Conservation (phyloP, 1,140 invertebrate species). For the Pseudobourletiella spinata region DNA sequence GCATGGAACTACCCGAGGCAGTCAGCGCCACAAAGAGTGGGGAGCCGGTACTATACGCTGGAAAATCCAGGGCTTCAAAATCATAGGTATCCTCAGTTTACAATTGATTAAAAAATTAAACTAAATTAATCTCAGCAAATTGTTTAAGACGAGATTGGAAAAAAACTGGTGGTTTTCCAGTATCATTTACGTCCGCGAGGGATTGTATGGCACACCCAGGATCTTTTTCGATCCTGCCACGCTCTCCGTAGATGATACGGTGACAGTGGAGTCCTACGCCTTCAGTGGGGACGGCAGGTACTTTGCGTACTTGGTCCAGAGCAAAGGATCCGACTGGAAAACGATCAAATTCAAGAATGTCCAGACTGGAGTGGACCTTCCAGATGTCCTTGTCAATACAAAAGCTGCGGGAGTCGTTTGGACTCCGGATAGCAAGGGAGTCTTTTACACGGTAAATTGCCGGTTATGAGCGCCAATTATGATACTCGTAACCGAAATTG, state of each 20-base stretch:
- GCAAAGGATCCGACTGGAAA: slow-evolving; percentile 54
- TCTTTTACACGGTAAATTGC: slow-evolving; percentile 35
- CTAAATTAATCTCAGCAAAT: not conserved
- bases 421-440: slow-evolving; percentile 53
- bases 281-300: slow-evolving; percentile 52
- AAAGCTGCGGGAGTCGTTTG: slow-evolving; percentile 52
- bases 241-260: slow-evolving; percentile 51
- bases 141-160: slow-evolving; percentile 5
- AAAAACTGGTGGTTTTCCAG: slow-evolving; percentile 38
- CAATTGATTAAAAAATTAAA: not conserved
- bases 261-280: slow-evolving; percentile 39
- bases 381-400: slow-evolving; percentile 48
- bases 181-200: slow-evolving; percentile 51
- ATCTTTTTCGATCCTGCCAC: slow-evolving; percentile 56
- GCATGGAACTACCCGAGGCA: slow-evolving; percentile 92
- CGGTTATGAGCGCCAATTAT: not conserved
- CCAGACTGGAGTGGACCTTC: slow-evolving; percentile 45
- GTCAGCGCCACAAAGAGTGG: slow-evolving; percentile 69
- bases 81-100: not conserved
- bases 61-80: slow-evolving; percentile 42
- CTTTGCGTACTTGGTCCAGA: slow-evolving; percentile 50
- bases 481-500: not conserved
- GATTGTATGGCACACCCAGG: slow-evolving; percentile 41
- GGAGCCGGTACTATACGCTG: slow-evolving; percentile 79
- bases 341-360: slow-evolving; percentile 42